Evolutionary conservation across 2,888 invertebrate genomes (phyloP), one percentile per base, ranked within the genome.

Genomic region (Plagodis dolabraria): DNA sequence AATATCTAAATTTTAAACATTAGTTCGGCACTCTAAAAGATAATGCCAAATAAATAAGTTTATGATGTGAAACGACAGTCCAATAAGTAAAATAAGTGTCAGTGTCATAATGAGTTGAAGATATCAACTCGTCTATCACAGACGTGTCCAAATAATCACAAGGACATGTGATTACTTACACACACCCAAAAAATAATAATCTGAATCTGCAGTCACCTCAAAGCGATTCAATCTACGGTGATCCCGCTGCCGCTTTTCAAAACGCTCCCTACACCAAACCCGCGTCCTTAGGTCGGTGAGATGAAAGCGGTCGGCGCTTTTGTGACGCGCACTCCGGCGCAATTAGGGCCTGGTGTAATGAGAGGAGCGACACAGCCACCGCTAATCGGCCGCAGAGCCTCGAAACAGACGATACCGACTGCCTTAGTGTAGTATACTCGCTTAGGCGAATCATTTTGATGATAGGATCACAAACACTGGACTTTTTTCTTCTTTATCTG

Each of bases 231-330:
- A n/a, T n/a, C 6, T 10, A 44, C 33, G n/a, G n/a, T 11, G 2
- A 12, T 45, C n/a, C 34, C 64, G 62, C 60, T 57, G 5, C 59
- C 64, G 69, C 74, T 44, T 61, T 33, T 63, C 58, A 54, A 50
- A 33, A 53, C 76, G 75, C 75, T 59, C 44, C 49, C 77, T 63
- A 60, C 35, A 77, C 70, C 36, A 40, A 64, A 55, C 12, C 6
- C 74, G 10, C 75, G 55, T 40, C 70, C 71, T 12, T 9, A 55
- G 36, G 74, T 76, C 89, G 91, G 91, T 80, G 75, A 91, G 88
- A 89, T 90, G 85, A 92, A 92, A 92, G 91, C 78, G 67, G 77
- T 80, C 91, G 91, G 91, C 78, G 77, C 88, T 79, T 91, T 90
- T 91, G 90, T 86, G 80, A 71, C 76, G 80, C 77, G 80, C 78